Evolutionary conservation across 2,888 invertebrate species (phyloP), one percentile per base, ranked within the genome.

Genomic region (Conchocele bisecta): DNA sequence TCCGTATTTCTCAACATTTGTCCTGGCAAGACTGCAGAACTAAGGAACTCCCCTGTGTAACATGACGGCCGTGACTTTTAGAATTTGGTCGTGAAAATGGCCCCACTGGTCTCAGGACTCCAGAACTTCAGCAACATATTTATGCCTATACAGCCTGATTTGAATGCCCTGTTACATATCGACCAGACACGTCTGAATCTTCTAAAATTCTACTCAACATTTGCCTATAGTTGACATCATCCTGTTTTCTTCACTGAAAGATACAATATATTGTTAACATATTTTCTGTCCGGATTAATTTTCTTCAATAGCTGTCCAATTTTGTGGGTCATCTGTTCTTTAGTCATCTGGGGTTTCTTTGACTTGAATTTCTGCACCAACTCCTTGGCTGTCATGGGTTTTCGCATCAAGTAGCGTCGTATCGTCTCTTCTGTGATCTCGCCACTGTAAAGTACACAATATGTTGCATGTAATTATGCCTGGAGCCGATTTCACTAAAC

Each of bases 371-470:
- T 98, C 79, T 97, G 97, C 44, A 98, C 92, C 33, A 98, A 93
- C 89, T 99, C 98, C 0, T 97, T 98, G 0, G 98, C 96, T 0
- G 99, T 99, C 96, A 99, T 98, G 0, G 99, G 99, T 89, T 99
- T 99, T 11, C 99, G 94, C 91, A 96, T 95, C 33, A 99, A 92
- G 92, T 99, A 99, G 17, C 98, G 94, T 2, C 98, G 93, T 6
- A 99, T 97, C 0, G 97, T 96, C 86, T 98, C 98, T 90, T 98
- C 98, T 0, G 97, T 97, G 37, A 98, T 97, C 9, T 89, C 89
- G 15, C 88, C 87, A 74, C 86, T 88, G 79, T 7, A 80, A 79
- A 37, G 29, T 42, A 31, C 33, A n/a, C n/a, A n/a, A n/a, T n/a
- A n/a, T n/a, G n/a, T n/a, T n/a, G n/a, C n/a, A n/a, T n/a, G n/a